Conservation (phyloP, 2,888 invertebrate species). For the Brachyptera risi region DNA sequence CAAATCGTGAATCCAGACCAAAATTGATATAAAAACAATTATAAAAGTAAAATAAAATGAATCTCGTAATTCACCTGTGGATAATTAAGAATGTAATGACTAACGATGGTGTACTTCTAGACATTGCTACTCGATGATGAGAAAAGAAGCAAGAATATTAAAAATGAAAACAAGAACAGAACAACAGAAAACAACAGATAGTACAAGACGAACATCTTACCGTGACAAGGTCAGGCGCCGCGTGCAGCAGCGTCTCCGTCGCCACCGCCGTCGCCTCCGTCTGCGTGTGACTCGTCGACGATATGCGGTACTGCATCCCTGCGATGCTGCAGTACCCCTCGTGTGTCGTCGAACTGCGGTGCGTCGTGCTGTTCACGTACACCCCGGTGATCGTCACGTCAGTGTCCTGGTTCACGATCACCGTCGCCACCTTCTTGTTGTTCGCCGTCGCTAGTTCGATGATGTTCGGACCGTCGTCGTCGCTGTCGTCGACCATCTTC, state of each 20-base stretch:
- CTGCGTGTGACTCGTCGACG: conserved; percentile 80
- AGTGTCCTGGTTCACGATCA: conserved; percentile 73
- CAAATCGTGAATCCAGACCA: too few relatives aligned
- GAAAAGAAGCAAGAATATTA: too few relatives aligned
- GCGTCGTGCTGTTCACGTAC: conserved; percentile 68
- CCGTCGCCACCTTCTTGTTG: conserved; percentile 54
- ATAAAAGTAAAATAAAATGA: too few relatives aligned
- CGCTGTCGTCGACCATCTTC: conserved; percentile 46
- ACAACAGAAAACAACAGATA: background rate
- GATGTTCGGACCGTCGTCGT: conserved; percentile 44
- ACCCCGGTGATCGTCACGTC: conserved; percentile 86
- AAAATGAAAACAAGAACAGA: too few relatives aligned
- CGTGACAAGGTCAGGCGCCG: conserved; percentile 22
- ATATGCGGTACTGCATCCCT: conserved; percentile 82
- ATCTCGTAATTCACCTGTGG: too few relatives aligned
- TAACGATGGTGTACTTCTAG: too few relatives aligned
- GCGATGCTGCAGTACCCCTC: conserved; percentile 74
- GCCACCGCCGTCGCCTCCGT: conserved; percentile 80
- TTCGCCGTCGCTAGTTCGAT: conserved; percentile 41
- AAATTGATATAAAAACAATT: too few relatives aligned
- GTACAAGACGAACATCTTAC: conserved; percentile 2
- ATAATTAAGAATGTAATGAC: too few relatives aligned
- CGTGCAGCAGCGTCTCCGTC: conserved; percentile 50
- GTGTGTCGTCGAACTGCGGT: conserved; percentile 62
- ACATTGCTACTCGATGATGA: too few relatives aligned